Base-by-base conservation (phyloP, 2,797 vertebrate species). In the Chelidonichthys spinosus region DNA sequence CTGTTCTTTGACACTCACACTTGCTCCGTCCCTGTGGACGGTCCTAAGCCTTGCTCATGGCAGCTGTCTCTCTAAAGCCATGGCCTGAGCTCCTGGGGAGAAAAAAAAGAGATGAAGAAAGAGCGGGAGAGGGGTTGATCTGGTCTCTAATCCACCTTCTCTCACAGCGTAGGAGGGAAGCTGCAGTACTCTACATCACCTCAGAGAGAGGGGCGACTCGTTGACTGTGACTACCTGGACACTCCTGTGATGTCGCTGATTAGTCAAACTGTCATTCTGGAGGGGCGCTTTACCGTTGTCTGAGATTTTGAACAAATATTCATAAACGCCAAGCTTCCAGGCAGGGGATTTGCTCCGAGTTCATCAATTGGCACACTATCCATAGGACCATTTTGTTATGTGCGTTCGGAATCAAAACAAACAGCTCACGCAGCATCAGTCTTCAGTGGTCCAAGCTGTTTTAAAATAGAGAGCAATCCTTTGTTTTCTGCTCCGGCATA, bases 1-100 rank as follows among this genome's bases (percentile, higher is more conserved):
- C 86, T 88, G 79, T 87, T 86, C 91, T 85, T 84, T 87, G 89
- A 88, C 85, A 77, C 82, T 70, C 70, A 0, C 59, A 50, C 81
- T 79, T 74, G 61, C 65, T 69, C 56, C 32, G 25, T 90, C 88
- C 84, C 84, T 1, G 5, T 10, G 75, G 89, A 85, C 80, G 58
- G 83, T 87, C 85, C 84, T 89, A 86, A 89, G 88, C 87, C 85
- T 89, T 86, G 83, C 86, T 91, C 87, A 88, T 87, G 84, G 89
- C 82, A 70, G 81, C 83, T 72, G 83, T 85, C 85, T 90, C 87
- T 88, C 83, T 86, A 90, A 92, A 91, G 87, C 91, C 81, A 37
- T 70, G 81, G 87, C 79, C 87, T 88, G 86, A 90, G 86, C 87
- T 91, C 86, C 67, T 62, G 64, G 79, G 74, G 73, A 85, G 37